phyloP scores from a whole-genome alignment of 2,888 invertebrate species.

The Acanthosepion lycidas region DNA sequence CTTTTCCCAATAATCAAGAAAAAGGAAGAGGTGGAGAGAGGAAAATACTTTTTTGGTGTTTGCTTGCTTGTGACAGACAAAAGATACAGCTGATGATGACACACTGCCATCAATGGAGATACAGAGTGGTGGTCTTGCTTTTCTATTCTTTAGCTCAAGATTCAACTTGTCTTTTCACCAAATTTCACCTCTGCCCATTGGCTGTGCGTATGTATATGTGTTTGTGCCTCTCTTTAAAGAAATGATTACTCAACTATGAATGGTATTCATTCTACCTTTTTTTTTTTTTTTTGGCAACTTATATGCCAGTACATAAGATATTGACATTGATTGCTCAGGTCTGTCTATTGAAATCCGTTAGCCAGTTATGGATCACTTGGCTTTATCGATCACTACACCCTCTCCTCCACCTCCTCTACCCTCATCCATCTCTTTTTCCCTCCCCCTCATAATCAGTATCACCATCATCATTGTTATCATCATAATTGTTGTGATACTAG shows the following conservation, averaged over 20 bases:
- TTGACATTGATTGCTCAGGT: neutral
- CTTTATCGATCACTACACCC: neutral
- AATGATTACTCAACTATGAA: neutral
- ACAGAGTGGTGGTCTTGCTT: neutral
- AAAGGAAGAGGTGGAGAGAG: neutral
- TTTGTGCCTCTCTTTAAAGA: neutral
- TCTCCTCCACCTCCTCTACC: neutral
- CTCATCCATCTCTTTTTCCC: neutral
- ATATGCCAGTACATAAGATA: neutral
- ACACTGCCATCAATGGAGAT: neutral
- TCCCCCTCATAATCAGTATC: conserved; percentile 35
- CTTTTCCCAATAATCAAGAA: neutral
- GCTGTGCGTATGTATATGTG: neutral
- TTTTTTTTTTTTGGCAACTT: neutral
- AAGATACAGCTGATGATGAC: neutral
- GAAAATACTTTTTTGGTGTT: neutral
- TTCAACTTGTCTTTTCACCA: neutral
- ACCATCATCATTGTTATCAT: neutral
- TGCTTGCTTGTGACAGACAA: neutral
- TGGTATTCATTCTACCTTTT: neutral
- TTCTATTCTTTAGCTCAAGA: neutral
- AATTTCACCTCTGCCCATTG: neutral
- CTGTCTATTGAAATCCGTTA: neutral
- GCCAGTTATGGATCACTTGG: conserved; percentile 33
- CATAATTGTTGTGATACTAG: neutral